phyloP scores from a whole-genome alignment of 2,888 invertebrate species.

The Acronicta leporina region DNA sequence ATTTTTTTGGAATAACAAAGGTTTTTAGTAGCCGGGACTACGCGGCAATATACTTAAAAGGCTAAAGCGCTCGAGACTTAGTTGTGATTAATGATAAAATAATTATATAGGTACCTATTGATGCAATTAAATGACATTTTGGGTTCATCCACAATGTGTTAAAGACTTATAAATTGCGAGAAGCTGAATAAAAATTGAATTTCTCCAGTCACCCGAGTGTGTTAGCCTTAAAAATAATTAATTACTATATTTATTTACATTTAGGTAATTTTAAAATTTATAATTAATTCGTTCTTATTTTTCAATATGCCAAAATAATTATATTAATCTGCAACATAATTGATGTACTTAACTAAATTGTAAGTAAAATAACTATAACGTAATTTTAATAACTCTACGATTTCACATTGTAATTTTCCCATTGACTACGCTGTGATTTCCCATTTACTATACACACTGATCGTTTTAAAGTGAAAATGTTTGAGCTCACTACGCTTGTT shows the following conservation, averaged over 20 bases:
- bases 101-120: too few species aligned
- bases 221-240: neutral
- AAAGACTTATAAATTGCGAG: too few species aligned
- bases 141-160: too few species aligned
- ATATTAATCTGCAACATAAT: constrained; percentile 26
- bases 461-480: too few species aligned
- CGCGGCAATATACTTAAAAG: constrained; percentile 35
- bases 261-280: constrained; percentile 1
- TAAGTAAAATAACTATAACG: constrained; percentile 46
- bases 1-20: neutral
- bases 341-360: constrained; percentile 48
- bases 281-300: constrained; percentile 22
- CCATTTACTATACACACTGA: neutral
- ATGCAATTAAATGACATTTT: too few species aligned
- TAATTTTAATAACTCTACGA: constrained; percentile 26
- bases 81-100: too few species aligned
- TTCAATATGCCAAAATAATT: constrained; percentile 42
- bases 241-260: constrained; percentile 30
- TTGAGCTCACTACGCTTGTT: too few species aligned
- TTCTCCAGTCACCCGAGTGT: too few species aligned
- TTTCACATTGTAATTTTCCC: constrained; percentile 13
- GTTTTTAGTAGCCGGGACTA: constrained; percentile 28
- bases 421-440: constrained; percentile 4
- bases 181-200: too few species aligned
- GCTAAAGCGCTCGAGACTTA: too few species aligned